These are phyloP conservation scores for Chromoteleia sp. DNA, from an alignment of 2,888 invertebrate species.

Conservation along the genomic window DNA sequence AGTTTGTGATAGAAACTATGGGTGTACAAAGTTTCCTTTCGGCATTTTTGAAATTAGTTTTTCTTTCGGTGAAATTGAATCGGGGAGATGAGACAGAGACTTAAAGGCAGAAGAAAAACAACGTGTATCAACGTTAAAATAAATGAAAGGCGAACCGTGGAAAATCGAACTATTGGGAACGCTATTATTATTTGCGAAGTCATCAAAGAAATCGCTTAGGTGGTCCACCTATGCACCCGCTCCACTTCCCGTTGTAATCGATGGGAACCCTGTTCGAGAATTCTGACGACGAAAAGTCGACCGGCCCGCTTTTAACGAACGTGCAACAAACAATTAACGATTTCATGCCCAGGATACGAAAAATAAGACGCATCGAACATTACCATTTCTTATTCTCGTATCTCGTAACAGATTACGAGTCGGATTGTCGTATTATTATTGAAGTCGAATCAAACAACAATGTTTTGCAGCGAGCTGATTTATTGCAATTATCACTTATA, in stretches of 20 bases:
- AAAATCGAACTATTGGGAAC: constrained; percentile 28
- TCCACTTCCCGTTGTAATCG: constrained; percentile 8
- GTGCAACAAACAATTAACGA: too few relatives aligned
- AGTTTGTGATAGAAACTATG: too few relatives aligned
- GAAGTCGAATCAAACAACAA: not conserved
- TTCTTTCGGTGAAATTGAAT: not conserved
- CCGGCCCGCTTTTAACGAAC: not conserved
- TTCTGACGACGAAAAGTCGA: not conserved
- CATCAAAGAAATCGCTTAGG: constrained; percentile 28
- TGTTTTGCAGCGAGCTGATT: not conserved
- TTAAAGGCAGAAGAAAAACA: not conserved
- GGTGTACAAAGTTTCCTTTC: too few relatives aligned
- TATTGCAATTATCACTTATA: not conserved
- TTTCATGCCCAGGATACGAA: too few relatives aligned
- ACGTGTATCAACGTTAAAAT: constrained; percentile 26
- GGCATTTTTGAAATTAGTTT: too few relatives aligned
- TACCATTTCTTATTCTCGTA: too few relatives aligned
- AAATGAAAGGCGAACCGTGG: constrained; percentile 27
- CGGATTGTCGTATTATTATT: too few relatives aligned
- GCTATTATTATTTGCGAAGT: constrained; percentile 46
- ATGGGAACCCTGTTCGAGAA: constrained; percentile 8
- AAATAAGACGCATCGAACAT: too few relatives aligned
- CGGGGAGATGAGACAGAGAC: not conserved
- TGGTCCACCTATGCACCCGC: constrained; percentile 25
- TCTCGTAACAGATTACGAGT: too few relatives aligned